Base-by-base conservation (phyloP, 1,140 invertebrate species). In the Penaeus japonicus region DNA sequence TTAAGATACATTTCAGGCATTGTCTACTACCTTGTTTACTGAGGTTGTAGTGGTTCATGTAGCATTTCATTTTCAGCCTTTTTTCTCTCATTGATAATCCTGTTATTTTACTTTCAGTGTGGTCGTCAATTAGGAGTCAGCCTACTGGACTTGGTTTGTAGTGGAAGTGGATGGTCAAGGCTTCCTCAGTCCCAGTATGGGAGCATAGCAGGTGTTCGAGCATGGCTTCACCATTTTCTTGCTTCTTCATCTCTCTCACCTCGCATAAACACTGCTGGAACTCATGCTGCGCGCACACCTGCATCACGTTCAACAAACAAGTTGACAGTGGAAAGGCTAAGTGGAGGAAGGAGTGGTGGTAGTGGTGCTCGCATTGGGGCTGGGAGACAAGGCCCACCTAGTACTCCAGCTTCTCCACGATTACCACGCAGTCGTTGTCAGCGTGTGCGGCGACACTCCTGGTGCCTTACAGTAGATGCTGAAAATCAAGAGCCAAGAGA, bases 181-280 rank as follows among this genome's bases (percentile, higher is more conserved):
- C 92, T 98, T 78, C 94, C 95, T 53, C 94, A 95, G 91, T 97
- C 96, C 39, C 96, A 97, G 92, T 96, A 96, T 93, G 94, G 95
- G 91, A 95, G 94, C 88, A 91, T 97, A 75, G 92, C 93, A 86
- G 96, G 96, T 59, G 93, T 97, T 57, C 93, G 95, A 78, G 95
- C 96, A 20, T 95, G 95, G 94, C 93, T 96, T 32, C 92, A 94
- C 55, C 90, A 92, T 55, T 90, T 90, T 39, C 84, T 90, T n/a
- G 85, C 85, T 32, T 90, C 89, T 39, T 88, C 89, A 2, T 84
- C 89, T 5, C 84, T 88, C 20, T 87, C 89, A 4, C 81, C 87
- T 32, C 89, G 87, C 75, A 84, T 82, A 20, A 62, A 87, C 24
- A 65, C 77, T 10, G 54, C 82, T 39, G 80, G 80, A 17, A 22